Evolutionary conservation across 2,888 invertebrate genomes (phyloP).

Genomic region (Xestia rhomboidea): DNA sequence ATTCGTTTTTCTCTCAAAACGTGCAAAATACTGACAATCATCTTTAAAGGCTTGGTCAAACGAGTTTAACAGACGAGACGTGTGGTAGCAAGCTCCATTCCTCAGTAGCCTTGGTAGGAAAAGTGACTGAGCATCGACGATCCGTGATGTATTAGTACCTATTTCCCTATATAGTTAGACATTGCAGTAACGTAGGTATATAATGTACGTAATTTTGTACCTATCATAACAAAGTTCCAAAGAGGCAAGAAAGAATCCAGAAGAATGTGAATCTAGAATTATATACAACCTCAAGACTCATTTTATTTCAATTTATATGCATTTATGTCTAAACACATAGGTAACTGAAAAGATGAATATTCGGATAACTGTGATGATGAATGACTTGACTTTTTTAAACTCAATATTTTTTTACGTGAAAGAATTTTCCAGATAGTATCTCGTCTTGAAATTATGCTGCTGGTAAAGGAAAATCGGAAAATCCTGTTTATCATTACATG

Average conservation of each 20-base stretch:
- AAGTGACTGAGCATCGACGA: constrained; percentile 32
- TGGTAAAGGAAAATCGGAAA: neutral
- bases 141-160: neutral
- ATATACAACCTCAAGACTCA: too few relatives aligned
- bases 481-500: neutral
- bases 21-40: constrained; percentile 1
- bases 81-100: constrained; percentile 27
- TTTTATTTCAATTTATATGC: neutral
- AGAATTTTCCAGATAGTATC: neutral
- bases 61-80: constrained; percentile 24
- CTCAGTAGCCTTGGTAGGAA: constrained; percentile 29
- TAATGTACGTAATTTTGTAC: neutral
- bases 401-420: too few relatives aligned
- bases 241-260: neutral
- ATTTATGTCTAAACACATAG: neutral
- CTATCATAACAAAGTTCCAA: constrained; percentile 9
- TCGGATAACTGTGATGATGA: neutral
- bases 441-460: neutral
- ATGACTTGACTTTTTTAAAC: too few relatives aligned
- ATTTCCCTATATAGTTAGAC: neutral
- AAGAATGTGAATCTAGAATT: neutral
- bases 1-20: constrained; percentile 1
- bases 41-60: constrained; percentile 6
- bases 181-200: constrained; percentile 9
- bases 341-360: neutral